Evolutionary conservation across 2,113 vertebrate species (phyloP).

Genomic region (Rhinolophus ferrumequinum): DNA sequence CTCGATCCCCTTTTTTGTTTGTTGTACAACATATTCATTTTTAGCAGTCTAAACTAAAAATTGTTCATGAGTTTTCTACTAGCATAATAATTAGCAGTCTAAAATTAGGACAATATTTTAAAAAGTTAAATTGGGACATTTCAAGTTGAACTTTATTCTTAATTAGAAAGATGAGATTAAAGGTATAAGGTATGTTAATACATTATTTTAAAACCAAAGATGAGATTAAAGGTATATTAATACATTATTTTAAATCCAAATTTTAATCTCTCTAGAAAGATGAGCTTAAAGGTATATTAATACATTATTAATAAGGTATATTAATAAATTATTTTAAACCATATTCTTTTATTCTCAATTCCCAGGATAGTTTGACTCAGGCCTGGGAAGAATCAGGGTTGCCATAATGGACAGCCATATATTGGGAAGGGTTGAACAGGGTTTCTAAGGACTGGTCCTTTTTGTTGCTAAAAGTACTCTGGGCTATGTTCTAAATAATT

Average conservation of each 20-base stretch:
- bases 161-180: slow-evolving; percentile 12
- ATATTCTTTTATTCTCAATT: background rate
- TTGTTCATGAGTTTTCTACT: background rate
- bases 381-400: background rate
- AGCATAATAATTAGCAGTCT: background rate
- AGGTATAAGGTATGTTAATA: background rate
- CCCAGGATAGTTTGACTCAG: background rate
- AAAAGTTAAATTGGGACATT: background rate
- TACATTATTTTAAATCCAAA: background rate
- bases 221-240: background rate
- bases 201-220: background rate
- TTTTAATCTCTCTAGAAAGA: background rate
- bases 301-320: too few relatives aligned
- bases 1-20: background rate
- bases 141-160: slow-evolving; percentile 40
- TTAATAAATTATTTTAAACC: background rate
- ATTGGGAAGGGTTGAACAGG: background rate
- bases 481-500: background rate
- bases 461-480: background rate
- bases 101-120: background rate
- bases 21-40: background rate
- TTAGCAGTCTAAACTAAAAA: slow-evolving; percentile 32
- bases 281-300: background rate
- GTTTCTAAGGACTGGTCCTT: background rate
- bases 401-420: background rate